A percentile compares a stretch with the other conserved stretches of the same genome.
Conservation (phyloP, 2,113 vertebrate species). For the Lepus europaeus region DNA sequence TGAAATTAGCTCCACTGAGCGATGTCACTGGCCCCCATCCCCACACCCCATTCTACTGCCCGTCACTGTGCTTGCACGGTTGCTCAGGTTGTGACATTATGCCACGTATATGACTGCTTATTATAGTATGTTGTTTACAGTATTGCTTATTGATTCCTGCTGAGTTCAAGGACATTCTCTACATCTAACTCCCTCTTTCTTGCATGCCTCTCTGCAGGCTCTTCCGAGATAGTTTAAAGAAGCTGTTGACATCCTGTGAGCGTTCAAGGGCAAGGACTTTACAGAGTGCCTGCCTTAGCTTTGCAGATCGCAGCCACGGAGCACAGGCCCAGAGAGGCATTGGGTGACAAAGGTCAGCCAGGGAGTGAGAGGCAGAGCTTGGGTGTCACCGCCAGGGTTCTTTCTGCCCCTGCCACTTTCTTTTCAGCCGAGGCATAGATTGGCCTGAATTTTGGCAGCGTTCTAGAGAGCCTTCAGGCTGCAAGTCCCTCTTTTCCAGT, state of each 20-base stretch:
- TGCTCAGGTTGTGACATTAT: not conserved
- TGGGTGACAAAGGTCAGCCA: slow-evolving; percentile 51
- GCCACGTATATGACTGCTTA: not conserved
- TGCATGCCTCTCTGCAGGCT: slow-evolving; percentile 44
- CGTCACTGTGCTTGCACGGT: not conserved
- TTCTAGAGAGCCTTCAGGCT: slow-evolving; percentile 49
- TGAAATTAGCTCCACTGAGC: slow-evolving; percentile 45
- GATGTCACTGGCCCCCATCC: not conserved
- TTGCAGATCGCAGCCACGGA: slow-evolving; percentile 47
- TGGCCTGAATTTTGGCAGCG: slow-evolving; percentile 33
- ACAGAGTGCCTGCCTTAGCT: slow-evolving; percentile 21
- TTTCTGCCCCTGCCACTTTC: not conserved
- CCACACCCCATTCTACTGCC: not conserved
- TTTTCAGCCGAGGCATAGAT: slow-evolving; percentile 7
- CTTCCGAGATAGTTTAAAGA: slow-evolving; percentile 45
- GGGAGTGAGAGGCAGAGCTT: slow-evolving; percentile 37
- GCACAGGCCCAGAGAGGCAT: not conserved
- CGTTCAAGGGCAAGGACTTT: slow-evolving; percentile 57
- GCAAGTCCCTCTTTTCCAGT: slow-evolving; percentile 46
- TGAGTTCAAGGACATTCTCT: slow-evolving; percentile 42
- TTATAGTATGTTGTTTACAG: not conserved
- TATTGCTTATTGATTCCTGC: not conserved
- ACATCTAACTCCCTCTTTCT: not conserved
- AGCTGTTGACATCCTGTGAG: slow-evolving; percentile 34
- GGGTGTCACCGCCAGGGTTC: not conserved